Evolutionary conservation across 2,797 vertebrate genomes (phyloP).

Genomic region (Tachyglossus aculeatus): DNA sequence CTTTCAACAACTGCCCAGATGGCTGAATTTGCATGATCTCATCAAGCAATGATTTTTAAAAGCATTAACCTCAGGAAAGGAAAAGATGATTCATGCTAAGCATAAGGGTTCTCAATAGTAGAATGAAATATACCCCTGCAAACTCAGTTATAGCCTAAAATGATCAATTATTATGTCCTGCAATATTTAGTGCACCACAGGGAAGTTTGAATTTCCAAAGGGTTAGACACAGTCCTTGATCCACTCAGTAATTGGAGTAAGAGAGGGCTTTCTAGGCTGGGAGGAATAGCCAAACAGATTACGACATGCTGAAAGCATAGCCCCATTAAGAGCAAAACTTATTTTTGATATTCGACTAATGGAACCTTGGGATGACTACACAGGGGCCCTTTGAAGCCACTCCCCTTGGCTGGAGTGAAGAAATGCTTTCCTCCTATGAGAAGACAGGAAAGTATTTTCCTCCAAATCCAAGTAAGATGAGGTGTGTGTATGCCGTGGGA

Average conservation of each 20-base stretch:
- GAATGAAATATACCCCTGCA: conserved; percentile 49
- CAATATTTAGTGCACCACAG: conserved; percentile 24
- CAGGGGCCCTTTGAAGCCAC: no score
- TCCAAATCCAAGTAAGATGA: no score
- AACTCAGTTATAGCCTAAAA: conserved; percentile 56
- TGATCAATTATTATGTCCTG: conserved; percentile 54
- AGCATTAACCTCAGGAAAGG: conserved; percentile 42
- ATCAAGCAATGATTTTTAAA: conserved; percentile 56
- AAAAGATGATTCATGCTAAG: conserved; percentile 43
- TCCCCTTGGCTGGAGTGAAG: no score
- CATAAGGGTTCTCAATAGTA: conserved; percentile 30
- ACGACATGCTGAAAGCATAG: no score
- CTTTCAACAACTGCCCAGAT: conserved; percentile 25
- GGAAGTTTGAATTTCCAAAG: conserved; percentile 39
- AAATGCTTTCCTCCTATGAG: no score
- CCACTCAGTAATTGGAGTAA: neutral
- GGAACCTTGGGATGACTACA: no score
- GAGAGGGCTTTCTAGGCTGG: neutral
- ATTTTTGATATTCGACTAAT: no score
- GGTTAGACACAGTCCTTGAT: neutral
- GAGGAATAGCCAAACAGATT: no score
- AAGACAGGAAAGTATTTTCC: no score
- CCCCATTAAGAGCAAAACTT: no score
- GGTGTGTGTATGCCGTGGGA: no score
- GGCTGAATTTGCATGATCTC: conserved; percentile 62